A percentile compares a stretch with the other conserved stretches of the same genome.
phyloP scores from a whole-genome alignment of 2,797 vertebrate species.

The Selene dorsalis region DNA sequence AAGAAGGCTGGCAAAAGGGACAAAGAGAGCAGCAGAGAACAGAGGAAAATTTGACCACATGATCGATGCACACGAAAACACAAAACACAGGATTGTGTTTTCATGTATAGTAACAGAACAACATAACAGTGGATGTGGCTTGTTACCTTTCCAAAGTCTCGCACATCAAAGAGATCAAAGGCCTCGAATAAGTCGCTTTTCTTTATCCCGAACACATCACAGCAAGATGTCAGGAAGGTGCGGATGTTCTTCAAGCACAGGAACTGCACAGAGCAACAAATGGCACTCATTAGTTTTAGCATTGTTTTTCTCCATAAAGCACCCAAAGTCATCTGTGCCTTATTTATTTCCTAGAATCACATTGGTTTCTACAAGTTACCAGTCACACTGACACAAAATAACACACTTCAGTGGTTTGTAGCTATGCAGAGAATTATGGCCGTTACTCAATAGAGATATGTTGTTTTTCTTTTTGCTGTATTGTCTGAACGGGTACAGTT shows the following conservation, averaged over 20 bases:
- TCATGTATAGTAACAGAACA: not conserved
- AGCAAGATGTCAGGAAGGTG: slow-evolving; percentile 91
- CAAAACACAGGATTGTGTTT: no score
- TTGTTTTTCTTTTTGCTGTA: not conserved
- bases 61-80: not conserved
- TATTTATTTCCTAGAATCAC: not conserved
- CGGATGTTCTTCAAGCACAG: slow-evolving; percentile 97
- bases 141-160: slow-evolving; percentile 96
- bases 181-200: slow-evolving; percentile 95
- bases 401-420: not conserved
- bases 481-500: no score
- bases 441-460: not conserved
- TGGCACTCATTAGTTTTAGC: not conserved
- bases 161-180: slow-evolving; percentile 96
- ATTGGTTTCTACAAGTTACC: not conserved
- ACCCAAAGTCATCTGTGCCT: not conserved
- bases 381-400: not conserved
- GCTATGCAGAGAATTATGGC: not conserved
- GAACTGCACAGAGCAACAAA: slow-evolving; percentile 83
- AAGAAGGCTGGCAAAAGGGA: not conserved
- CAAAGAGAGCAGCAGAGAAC: not conserved
- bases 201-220: slow-evolving; percentile 92
- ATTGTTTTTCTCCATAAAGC: not conserved
- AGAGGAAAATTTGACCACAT: not conserved
- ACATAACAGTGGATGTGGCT: not conserved